Evolutionary conservation across 2,113 vertebrate genomes (phyloP).

Genomic region (Mystacornis crossleyi): DNA sequence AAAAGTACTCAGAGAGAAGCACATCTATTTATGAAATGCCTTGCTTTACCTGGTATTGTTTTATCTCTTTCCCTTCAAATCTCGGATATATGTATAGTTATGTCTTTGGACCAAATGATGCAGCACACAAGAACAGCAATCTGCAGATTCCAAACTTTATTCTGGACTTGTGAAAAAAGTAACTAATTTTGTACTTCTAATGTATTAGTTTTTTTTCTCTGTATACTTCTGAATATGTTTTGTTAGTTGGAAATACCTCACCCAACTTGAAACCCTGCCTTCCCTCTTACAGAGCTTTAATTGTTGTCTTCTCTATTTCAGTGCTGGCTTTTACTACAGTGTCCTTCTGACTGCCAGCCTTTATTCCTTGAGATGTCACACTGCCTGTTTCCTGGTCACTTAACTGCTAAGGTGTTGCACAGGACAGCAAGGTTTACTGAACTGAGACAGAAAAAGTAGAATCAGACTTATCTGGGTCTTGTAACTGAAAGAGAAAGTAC

Average conservation of each 20-base stretch:
- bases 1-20: neutral
- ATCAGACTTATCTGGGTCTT: neutral
- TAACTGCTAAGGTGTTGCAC: neutral
- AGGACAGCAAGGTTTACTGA: neutral
- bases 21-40: neutral
- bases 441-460: neutral
- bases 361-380: neutral
- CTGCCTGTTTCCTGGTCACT: neutral
- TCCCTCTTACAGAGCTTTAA: neutral
- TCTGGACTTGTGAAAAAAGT: neutral
- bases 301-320: neutral
- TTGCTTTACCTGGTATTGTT: neutral
- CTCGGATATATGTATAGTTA: neutral
- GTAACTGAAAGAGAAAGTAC: neutral
- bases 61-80: neutral
- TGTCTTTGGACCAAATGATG: neutral
- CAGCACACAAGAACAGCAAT: fast-evolving
- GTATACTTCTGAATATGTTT: neutral
- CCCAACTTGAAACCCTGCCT: neutral
- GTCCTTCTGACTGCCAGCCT: neutral
- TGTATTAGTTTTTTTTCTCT: fast-evolving
- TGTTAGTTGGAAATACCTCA: neutral
- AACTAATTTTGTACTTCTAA: neutral
- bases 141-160: neutral
- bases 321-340: neutral